phyloP scores from a whole-genome alignment of 2,797 vertebrate species.

The Eulemur mongoz region DNA sequence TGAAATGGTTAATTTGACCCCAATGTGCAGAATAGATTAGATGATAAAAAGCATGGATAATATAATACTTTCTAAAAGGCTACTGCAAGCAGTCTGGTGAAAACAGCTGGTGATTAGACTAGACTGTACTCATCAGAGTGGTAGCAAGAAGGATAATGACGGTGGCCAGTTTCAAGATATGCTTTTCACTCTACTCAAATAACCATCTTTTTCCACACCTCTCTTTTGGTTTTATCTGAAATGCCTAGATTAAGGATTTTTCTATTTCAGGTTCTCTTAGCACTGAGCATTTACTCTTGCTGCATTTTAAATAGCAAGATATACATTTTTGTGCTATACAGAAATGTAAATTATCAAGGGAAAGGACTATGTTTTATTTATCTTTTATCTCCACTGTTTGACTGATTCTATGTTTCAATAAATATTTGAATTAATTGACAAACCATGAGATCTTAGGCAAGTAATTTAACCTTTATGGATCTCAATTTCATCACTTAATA shows the following conservation, averaged over 20 bases:
- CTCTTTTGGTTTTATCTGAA: not conserved
- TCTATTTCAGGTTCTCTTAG: not conserved
- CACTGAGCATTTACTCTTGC: not conserved
- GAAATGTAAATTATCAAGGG: not conserved
- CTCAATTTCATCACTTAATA: not conserved
- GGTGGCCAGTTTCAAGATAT: not conserved
- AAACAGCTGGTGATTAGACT: not conserved
- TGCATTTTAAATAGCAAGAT: conserved; percentile 22
- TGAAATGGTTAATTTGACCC: not conserved
- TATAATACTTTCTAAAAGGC: not conserved
- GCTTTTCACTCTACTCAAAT: not conserved
- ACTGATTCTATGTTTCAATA: not conserved
- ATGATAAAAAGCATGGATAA: not conserved
- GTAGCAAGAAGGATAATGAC: not conserved
- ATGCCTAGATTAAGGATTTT: not conserved
- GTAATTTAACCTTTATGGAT: not conserved
- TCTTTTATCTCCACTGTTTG: not conserved
- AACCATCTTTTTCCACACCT: not conserved
- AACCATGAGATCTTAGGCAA: not conserved
- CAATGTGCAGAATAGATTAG: not conserved
- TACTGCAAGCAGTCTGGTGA: not conserved
- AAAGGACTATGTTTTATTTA: not conserved
- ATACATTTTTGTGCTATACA: not conserved
- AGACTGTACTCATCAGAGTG: not conserved
- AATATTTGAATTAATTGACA: not conserved